These are phyloP conservation scores for Tipula vernalis DNA, from an alignment of 2,888 invertebrate genomes.

Conservation along the genomic window DNA sequence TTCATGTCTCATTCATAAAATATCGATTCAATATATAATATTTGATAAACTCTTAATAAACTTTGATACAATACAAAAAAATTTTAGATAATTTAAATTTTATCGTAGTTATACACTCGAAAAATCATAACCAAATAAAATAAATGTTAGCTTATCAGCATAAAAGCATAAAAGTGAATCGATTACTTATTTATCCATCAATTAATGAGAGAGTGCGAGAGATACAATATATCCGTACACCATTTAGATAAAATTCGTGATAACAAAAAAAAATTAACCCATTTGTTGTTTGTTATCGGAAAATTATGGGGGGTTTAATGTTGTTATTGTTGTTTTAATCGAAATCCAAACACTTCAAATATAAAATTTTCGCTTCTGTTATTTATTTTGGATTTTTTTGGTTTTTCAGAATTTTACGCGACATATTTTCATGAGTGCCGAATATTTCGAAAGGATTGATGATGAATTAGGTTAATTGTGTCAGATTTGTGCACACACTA, in stretches of 20 bases:
- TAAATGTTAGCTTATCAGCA: not conserved
- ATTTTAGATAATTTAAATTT: not conserved
- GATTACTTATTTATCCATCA: not conserved
- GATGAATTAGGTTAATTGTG: not conserved
- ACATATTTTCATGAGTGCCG: not conserved
- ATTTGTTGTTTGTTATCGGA: not conserved
- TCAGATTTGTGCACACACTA: not conserved
- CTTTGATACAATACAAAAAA: not conserved
- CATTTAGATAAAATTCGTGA: not conserved
- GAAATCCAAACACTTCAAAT: not conserved
- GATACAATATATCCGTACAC: not conserved
- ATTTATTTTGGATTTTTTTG: not conserved
- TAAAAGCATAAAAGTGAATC: not conserved
- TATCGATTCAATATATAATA: not conserved
- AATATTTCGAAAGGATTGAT: not conserved
- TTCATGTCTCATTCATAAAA: not conserved
- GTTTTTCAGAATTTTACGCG: not conserved
- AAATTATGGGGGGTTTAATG: not conserved
- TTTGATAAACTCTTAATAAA: no score
- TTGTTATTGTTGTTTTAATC: not conserved
- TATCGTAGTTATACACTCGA: not conserved
- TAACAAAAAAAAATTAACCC: not conserved
- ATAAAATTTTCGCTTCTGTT: not conserved
- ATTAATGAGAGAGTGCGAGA: not conserved
- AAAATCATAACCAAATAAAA: not conserved